Conservation (phyloP, 2,888 invertebrate genomes). For the Ochlodes sylvanus region DNA sequence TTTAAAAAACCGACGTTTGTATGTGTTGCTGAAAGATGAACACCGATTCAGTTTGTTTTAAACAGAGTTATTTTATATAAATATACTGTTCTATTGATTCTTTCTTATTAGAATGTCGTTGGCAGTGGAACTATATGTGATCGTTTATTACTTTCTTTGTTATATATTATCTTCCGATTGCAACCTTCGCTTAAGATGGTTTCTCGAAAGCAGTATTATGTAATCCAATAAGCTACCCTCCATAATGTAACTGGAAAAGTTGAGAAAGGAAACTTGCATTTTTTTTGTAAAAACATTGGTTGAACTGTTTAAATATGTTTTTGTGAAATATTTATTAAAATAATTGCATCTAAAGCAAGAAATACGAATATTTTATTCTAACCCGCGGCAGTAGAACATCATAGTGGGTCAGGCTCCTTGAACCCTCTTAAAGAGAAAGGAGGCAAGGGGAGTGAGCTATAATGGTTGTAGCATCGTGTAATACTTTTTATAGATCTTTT, state of each 20-base stretch:
- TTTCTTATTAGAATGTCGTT: no score
- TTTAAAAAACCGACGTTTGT: no score
- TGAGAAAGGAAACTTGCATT: neutral
- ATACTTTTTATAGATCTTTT: neutral
- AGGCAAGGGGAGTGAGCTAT: neutral
- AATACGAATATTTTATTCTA: neutral
- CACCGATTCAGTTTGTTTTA: no score
- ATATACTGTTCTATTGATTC: no score
- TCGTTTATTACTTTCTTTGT: conserved; percentile 1
- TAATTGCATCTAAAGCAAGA: neutral
- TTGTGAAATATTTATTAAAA: neutral
- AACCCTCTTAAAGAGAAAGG: conserved; percentile 5
- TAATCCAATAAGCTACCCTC: no score
- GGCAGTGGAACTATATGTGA: no score
- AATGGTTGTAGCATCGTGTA: neutral
- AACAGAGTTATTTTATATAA: no score
- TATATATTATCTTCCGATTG: neutral
- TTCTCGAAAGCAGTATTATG: conserved; percentile 4
- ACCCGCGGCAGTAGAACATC: neutral
- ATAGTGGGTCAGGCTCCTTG: conserved; percentile 5
- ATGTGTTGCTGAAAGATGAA: no score
- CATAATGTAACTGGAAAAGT: neutral
- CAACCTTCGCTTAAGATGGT: neutral
- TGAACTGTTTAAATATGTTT: no score
- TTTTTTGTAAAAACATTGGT: no score